Evolutionary conservation across 1,140 invertebrate species (phyloP).

Genomic region (Babylonia areolata): DNA sequence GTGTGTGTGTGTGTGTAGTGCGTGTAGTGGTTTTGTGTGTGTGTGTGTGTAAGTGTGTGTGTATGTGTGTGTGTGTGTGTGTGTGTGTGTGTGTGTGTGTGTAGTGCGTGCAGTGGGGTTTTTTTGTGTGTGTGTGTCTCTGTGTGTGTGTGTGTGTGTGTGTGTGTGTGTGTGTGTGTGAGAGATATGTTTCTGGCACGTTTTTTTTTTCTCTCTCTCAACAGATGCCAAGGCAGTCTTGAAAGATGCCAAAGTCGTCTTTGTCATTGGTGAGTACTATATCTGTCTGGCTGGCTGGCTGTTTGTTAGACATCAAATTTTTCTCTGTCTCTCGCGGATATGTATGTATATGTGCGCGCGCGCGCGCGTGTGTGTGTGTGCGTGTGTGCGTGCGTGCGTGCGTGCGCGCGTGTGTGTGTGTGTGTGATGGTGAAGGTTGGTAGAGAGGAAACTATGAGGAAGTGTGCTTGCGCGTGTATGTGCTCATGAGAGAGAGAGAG

Average conservation of each 20-base stretch:
- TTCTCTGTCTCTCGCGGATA: not conserved
- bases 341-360: not conserved
- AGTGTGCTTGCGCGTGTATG: not conserved
- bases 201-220: not conserved
- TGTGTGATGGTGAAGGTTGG: not conserved
- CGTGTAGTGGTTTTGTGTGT: too few species aligned
- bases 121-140: not conserved
- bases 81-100: too few species aligned
- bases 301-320: not conserved
- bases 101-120: too few species aligned
- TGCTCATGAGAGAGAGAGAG: not conserved
- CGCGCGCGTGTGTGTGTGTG: constrained; percentile 19
- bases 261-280: constrained; percentile 12
- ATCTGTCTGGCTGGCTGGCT: not conserved
- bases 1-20: too few species aligned
- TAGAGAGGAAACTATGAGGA: not conserved
- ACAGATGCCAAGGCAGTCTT: not conserved
- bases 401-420: constrained; percentile 18
- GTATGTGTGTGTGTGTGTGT: too few species aligned
- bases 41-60: too few species aligned
- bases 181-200: not conserved
- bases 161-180: not conserved
- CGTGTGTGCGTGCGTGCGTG: constrained; percentile 20
- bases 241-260: constrained; percentile 6
- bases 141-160: not conserved